These are phyloP conservation scores for Oryzias curvinotus DNA, from an alignment of 2,113 vertebrate genomes.

Conservation along the genomic window DNA sequence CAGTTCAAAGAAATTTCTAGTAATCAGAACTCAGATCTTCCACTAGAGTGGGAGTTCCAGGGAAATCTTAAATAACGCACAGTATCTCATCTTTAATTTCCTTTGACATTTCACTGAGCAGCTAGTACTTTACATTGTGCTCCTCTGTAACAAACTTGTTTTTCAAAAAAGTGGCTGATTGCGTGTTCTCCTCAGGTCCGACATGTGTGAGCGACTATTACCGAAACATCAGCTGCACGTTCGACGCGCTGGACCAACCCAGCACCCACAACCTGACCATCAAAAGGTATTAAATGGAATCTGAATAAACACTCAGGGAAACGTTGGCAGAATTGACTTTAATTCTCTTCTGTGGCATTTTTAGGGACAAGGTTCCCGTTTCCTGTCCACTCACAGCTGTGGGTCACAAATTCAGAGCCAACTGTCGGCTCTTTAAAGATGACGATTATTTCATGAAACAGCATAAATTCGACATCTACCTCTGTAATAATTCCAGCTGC, in stretches of 20 bases:
- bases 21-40: neutral
- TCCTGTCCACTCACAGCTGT: conserved; percentile 21
- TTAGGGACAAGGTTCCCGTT: neutral
- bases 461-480: rapidly evolving
- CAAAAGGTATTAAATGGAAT: rapidly evolving
- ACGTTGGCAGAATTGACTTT: neutral
- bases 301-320: neutral
- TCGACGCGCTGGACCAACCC: neutral
- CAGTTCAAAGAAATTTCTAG: no score
- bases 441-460: rapidly evolving
- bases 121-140: neutral
- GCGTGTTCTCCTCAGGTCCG: neutral
- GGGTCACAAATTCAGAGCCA: conserved; percentile 17
- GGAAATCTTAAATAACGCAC: conserved; percentile 18
- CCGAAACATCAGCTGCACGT: conserved; percentile 25
- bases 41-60: neutral
- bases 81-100: neutral
- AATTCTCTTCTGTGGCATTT: neutral
- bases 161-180: neutral
- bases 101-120: neutral
- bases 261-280: conserved; percentile 44
- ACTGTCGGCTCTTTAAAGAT: neutral
- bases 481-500: conserved; percentile 2
- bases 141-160: no score
- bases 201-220: conserved; percentile 47